These are phyloP conservation scores for Trogon melanurus DNA, from an alignment of 2,113 vertebrate species.

Conservation along the genomic window DNA sequence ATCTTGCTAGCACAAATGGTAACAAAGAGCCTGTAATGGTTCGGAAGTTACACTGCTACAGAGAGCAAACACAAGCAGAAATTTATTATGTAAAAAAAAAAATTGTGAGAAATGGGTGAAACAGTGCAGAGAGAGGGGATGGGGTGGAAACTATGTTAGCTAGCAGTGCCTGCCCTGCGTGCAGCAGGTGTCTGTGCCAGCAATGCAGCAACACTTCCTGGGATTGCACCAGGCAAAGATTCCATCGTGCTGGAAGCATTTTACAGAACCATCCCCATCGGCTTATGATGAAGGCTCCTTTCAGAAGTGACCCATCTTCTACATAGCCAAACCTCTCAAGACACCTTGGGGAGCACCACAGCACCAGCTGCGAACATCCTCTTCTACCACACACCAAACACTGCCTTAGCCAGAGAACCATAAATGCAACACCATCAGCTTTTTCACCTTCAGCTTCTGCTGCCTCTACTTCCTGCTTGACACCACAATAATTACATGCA, in stretches of 20 bases:
- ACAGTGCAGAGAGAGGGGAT: neutral
- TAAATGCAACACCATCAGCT: neutral
- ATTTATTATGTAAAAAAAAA: neutral
- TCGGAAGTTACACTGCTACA: conserved; percentile 51
- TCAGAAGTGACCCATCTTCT: neutral
- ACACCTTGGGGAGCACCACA: neutral
- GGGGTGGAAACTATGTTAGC: neutral
- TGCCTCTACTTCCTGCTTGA: neutral
- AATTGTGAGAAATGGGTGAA: conserved; percentile 8
- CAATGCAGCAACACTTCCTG: neutral
- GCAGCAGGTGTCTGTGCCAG: conserved; percentile 22
- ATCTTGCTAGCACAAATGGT: conserved; percentile 62
- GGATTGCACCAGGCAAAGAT: neutral
- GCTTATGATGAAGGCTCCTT: accelerated
- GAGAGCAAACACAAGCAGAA: conserved; percentile 58
- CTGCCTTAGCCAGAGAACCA: neutral
- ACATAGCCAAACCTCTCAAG: neutral
- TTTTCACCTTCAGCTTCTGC: neutral
- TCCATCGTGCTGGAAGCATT: neutral
- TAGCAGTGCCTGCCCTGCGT: neutral
- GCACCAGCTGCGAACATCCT: neutral
- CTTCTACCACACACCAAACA: neutral
- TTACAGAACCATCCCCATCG: neutral
- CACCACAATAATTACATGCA: neutral
- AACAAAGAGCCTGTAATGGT: conserved; percentile 52